These are phyloP conservation scores for Gobius niger DNA, from an alignment of 2,113 vertebrate species.

Conservation along the genomic window DNA sequence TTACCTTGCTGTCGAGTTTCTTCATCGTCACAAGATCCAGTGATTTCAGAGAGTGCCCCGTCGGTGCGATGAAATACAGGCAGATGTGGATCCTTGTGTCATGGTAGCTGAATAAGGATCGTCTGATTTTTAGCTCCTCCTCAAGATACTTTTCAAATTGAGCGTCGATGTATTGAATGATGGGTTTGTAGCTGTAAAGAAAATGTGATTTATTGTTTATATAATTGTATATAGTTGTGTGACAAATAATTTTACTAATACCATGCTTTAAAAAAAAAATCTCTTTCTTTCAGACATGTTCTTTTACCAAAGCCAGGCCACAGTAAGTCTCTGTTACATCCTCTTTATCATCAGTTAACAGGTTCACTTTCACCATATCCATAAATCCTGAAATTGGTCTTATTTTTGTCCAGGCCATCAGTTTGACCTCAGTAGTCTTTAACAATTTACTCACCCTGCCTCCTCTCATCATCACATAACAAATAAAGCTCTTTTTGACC, in stretches of 20 bases:
- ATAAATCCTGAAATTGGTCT: too few species aligned
- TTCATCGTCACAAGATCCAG: slow-evolving; percentile 97
- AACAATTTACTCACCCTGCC: background rate
- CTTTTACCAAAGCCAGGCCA: background rate
- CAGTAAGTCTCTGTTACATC: background rate
- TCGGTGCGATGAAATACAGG: slow-evolving; percentile 95
- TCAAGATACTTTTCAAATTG: slow-evolving; percentile 97
- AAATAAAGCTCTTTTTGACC: background rate
- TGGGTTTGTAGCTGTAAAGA: slow-evolving; percentile 91
- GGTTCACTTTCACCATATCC: too few species aligned
- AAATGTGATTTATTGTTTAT: background rate
- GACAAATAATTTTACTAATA: too few species aligned
- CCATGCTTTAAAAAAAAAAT: too few species aligned
- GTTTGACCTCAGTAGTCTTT: background rate
- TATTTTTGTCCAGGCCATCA: background rate
- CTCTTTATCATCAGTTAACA: too few species aligned
- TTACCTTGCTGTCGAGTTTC: slow-evolving; percentile 95
- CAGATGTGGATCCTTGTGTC: slow-evolving; percentile 94
- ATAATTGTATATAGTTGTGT: background rate
- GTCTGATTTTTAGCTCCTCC: slow-evolving; percentile 94
- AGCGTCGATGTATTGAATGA: slow-evolving; percentile 93
- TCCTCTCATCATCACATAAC: background rate
- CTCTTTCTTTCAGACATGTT: background rate
- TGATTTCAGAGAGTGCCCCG: slow-evolving; percentile 92
- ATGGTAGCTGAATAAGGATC: slow-evolving; percentile 88